A percentile compares a stretch with the other conserved stretches of the same genome.
These are phyloP conservation scores for Tridacna gigas DNA, from an alignment of 2,888 invertebrate genomes.

Conservation along the genomic window DNA sequence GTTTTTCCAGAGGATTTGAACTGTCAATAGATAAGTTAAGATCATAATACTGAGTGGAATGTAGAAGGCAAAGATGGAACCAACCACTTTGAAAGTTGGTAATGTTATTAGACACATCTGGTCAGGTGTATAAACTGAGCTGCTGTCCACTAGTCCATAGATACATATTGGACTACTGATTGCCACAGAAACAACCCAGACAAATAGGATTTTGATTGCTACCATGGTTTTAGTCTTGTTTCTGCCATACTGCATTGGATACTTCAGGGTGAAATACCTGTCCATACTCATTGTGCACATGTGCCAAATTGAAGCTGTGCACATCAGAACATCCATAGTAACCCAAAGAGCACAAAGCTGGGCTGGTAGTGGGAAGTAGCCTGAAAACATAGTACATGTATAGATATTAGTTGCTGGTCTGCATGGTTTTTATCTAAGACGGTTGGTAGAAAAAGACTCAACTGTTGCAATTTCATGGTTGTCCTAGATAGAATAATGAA, in stretches of 20 bases:
- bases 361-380: conserved; percentile 91
- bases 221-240: conserved; percentile 84
- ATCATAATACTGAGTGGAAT: conserved; percentile 97
- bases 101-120: conserved; percentile 78
- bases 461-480: no score
- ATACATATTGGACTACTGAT: conserved; percentile 85
- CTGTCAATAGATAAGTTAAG: conserved; percentile 95
- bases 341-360: conserved; percentile 91
- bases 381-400: conserved; percentile 86
- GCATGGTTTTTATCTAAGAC: neutral
- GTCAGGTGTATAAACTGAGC: conserved; percentile 74
- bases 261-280: conserved; percentile 94
- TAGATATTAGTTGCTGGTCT: neutral
- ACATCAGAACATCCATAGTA: conserved; percentile 88
- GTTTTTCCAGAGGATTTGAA: conserved; percentile 93
- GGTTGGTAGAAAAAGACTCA: no score
- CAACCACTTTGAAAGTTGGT: conserved; percentile 88
- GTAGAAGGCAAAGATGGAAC: conserved; percentile 97
- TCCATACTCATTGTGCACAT: conserved; percentile 87
- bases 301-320: conserved; percentile 87
- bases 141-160: conserved; percentile 78
- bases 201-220: conserved; percentile 93
- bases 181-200: conserved; percentile 93
- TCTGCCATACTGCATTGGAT: conserved; percentile 91
- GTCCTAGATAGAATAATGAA: no score